phyloP scores from a whole-genome alignment of 2,888 invertebrate species.

The Melipona beecheii region DNA sequence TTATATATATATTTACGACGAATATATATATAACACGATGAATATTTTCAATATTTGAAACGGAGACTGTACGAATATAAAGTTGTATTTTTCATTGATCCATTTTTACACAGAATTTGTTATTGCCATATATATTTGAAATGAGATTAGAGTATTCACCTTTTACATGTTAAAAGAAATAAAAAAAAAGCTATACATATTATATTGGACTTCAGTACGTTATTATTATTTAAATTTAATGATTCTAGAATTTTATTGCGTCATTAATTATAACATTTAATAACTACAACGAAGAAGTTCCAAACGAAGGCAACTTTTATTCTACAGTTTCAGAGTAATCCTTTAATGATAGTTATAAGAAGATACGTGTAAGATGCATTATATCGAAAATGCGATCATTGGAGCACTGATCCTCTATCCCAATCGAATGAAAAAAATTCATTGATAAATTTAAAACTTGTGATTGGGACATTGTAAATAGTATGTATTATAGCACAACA shows the following conservation, averaged over 20 bases:
- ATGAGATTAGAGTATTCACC: background rate
- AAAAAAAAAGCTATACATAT: background rate
- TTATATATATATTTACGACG: background rate
- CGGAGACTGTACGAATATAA: conserved; percentile 57
- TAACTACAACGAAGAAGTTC: conserved; percentile 59
- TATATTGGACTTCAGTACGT: conserved; percentile 2
- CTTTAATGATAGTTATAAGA: conserved; percentile 65
- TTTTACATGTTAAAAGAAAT: background rate
- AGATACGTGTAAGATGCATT: conserved; percentile 65
- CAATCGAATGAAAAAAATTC: conserved; percentile 29
- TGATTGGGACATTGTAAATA: conserved; percentile 77
- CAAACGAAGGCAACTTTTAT: conserved; percentile 58
- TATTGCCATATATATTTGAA: background rate
- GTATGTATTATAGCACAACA: conserved; percentile 79
- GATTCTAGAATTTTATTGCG: conserved; percentile 13
- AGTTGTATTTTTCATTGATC: conserved; percentile 52
- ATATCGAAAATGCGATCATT: conserved; percentile 45
- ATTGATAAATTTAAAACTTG: conserved; percentile 28
- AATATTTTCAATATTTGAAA: conserved; percentile 67
- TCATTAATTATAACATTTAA: conserved; percentile 34
- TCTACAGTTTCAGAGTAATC: conserved; percentile 65
- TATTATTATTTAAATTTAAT: conserved; percentile 43
- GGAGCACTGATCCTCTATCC: conserved; percentile 38
- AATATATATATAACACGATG: conserved; percentile 39
- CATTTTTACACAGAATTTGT: conserved; percentile 7